A percentile compares a stretch with the other conserved stretches of the same genome.
phyloP scores from a whole-genome alignment of 2,888 invertebrate species.

The Cheilosia impressa region DNA sequence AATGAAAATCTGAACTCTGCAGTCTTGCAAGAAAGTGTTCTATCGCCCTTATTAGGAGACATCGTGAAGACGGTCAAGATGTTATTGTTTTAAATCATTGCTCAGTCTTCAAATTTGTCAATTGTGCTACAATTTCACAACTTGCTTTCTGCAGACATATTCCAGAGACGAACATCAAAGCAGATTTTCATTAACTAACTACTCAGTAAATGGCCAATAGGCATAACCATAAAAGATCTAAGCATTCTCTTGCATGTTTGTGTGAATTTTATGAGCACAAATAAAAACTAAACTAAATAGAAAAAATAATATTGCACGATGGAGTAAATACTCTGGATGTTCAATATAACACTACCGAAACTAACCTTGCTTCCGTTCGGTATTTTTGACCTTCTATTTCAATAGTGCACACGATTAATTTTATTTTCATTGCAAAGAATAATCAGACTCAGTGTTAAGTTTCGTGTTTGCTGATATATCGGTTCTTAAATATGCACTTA shows the following conservation, averaged over 20 bases:
- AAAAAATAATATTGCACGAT: conserved; percentile 8
- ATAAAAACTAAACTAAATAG: conserved; percentile 9
- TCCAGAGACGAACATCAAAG: background rate
- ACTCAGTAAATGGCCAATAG: background rate
- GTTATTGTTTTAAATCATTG: too few relatives aligned
- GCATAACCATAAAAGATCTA: background rate
- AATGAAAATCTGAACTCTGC: too few relatives aligned
- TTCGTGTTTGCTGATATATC: conserved; percentile 52
- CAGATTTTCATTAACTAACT: background rate
- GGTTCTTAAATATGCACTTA: conserved; percentile 78
- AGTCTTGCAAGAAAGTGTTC: too few relatives aligned
- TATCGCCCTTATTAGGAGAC: too few relatives aligned
- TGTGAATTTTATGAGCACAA: background rate
- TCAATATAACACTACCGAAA: conserved; percentile 22
- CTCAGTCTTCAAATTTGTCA: too few relatives aligned
- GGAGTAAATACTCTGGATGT: conserved; percentile 46
- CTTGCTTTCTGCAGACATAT: too few relatives aligned
- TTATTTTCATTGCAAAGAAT: conserved; percentile 65
- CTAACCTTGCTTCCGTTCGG: conserved; percentile 72
- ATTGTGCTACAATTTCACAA: too few relatives aligned
- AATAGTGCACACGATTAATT: conserved; percentile 40
- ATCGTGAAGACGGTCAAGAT: too few relatives aligned
- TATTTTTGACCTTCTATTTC: conserved; percentile 55
- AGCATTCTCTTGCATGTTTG: conserved; percentile 14
- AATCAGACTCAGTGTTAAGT: conserved; percentile 58